Conservation (phyloP, 2,113 vertebrate species). For the Peromyscus leucopus region DNA sequence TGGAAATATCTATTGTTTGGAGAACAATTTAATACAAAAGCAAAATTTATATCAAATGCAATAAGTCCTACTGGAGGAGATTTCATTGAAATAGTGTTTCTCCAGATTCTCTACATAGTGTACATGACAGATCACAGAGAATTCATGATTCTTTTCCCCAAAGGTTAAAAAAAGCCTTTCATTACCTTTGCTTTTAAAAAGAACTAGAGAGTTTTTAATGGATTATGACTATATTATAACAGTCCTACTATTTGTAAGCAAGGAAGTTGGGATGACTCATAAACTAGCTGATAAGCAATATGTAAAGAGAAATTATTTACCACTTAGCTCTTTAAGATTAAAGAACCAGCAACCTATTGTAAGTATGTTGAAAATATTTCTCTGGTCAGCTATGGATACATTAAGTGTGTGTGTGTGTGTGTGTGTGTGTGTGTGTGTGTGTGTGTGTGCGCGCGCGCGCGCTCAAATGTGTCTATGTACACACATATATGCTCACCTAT, state of each 20-base stretch:
- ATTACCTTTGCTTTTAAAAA: slow-evolving; percentile 46
- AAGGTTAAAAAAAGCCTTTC: background rate
- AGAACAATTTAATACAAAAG: background rate
- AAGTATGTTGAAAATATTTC: background rate
- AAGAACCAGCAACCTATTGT: background rate
- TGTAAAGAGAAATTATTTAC: slow-evolving; percentile 15
- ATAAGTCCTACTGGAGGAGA: background rate
- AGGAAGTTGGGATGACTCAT: slow-evolving; percentile 18
- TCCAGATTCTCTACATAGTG: background rate
- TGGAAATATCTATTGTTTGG: background rate
- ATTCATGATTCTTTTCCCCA: slow-evolving; percentile 30
- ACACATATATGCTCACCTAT: background rate
- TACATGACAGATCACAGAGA: background rate
- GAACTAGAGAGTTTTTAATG: background rate
- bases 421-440: too few relatives aligned
- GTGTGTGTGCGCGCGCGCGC: background rate
- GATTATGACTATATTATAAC: background rate
- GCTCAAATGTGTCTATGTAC: background rate
- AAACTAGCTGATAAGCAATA: background rate
- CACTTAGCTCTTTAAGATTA: background rate
- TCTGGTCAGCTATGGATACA: background rate
- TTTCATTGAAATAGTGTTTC: background rate
- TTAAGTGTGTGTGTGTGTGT: background rate
- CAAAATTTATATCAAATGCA: background rate
- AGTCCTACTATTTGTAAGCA: background rate